phyloP scores from a whole-genome alignment of 2,113 vertebrate genomes.

The Reinhardtius hippoglossoides region DNA sequence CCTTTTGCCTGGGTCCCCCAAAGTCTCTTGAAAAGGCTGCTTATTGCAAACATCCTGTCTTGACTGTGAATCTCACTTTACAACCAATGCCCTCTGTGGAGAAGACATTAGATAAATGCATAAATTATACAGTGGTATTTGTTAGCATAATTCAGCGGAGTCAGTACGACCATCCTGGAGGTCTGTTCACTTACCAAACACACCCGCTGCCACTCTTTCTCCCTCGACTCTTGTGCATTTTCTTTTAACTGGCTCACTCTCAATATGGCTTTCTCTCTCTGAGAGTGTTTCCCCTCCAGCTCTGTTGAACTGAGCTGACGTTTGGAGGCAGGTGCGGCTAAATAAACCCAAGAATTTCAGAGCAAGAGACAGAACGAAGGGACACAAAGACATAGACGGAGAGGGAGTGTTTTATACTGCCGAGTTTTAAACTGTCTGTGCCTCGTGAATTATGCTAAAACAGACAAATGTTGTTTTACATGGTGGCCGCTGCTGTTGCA shows the following conservation, averaged over 20 bases:
- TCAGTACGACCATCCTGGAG: not conserved
- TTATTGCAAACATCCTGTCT: too few relatives aligned
- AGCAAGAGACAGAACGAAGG: not conserved
- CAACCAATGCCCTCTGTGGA: slow-evolving; percentile 1
- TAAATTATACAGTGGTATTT: slow-evolving; percentile 14
- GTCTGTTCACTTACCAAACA: slow-evolving; percentile 33
- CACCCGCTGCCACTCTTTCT: slow-evolving; percentile 3
- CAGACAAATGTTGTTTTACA: slow-evolving; percentile 32
- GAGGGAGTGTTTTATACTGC: slow-evolving; percentile 4
- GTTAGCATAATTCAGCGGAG: slow-evolving; percentile 3
- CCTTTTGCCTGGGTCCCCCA: too few relatives aligned
- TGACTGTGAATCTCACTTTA: not conserved
- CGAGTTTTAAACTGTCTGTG: slow-evolving; percentile 18
- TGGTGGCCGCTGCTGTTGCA: not conserved
- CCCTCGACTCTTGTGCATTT: slow-evolving; percentile 11
- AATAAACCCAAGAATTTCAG: slow-evolving; percentile 49
- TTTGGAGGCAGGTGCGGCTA: slow-evolving; percentile 53
- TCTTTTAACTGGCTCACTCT: slow-evolving; percentile 34
- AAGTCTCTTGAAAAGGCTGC: too few relatives aligned
- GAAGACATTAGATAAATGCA: slow-evolving; percentile 15
- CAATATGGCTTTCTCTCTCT: slow-evolving; percentile 32
- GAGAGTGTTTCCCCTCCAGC: slow-evolving; percentile 53
- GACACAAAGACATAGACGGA: slow-evolving; percentile 31
- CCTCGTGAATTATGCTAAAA: slow-evolving; percentile 39
- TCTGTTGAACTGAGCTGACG: slow-evolving; percentile 58